Evolutionary conservation across 1,140 invertebrate species (phyloP), one percentile per base, ranked within the genome.

Genomic region (Drosophila seguyi): DNA sequence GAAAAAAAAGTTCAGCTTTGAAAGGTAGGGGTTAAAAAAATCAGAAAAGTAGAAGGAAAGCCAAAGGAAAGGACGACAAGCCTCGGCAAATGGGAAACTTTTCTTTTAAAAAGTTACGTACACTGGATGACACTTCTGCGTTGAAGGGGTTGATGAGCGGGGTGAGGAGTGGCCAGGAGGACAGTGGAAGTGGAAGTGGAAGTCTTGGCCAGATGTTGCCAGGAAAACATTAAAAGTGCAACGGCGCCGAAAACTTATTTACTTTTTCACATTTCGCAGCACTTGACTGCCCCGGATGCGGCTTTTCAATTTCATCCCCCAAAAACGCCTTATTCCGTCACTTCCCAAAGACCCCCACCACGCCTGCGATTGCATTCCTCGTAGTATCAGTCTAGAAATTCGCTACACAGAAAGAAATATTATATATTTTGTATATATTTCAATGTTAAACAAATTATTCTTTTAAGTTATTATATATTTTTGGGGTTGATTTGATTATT

Each of bases 71-170:
- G 58, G 68, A 72, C 66, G 68, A 72, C 66, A 72, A 78, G 74
- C 68, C 73, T 55, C 66, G 22, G 65, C 60, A 72, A 73, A 66
- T 79, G 42, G 47, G 47, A 90, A 90, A 90, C 74, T 90, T 90
- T 90, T 90, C 85, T 90, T 90, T 90, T 90, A 90, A 90, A 88
- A 90, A 90, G 85, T 90, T 90, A 85, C 76, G 78, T 73, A 90
- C 61, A 84, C 75, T 90, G 81, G 71, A 90, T 90, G 85, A 90
- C 85, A 90, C 85, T 90, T 88, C 50, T 81, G 60, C 61, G 65
- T 62, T 62, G 27, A 31, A 62, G 60, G 34, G 48, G 56, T 39
- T 31, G 39, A 44, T 53, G 34, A 53, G 34, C 20, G 47, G 20
- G 27, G 36, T 36, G 20, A 34, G 65, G 47, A 56, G 44, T 57